Evolutionary conservation across 37 sponge, comb jelly and placozoan genomes (phyloP).

Genomic region (Oscarella lobularis): DNA sequence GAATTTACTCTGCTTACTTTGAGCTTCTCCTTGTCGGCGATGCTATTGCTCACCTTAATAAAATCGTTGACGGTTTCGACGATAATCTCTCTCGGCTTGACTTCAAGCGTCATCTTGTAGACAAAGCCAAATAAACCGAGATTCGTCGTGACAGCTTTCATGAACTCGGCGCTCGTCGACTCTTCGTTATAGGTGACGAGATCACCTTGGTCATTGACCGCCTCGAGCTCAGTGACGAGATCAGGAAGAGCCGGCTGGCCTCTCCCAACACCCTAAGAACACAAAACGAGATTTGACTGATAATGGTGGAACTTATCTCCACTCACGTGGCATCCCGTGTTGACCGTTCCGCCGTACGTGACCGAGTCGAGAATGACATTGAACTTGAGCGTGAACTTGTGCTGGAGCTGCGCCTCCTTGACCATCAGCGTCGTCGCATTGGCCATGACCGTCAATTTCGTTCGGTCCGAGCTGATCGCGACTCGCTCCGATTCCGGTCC

Average conservation of each 20-base stretch:
- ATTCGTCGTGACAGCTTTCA: background rate
- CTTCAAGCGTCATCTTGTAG: background rate
- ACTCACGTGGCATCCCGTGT: no score
- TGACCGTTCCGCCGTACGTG: no score
- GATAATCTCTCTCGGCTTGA: background rate
- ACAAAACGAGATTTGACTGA: no score
- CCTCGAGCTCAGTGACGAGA: background rate
- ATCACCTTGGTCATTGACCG: background rate
- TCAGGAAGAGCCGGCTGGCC: background rate
- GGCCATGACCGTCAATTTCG: no score
- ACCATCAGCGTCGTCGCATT: no score
- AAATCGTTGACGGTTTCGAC: background rate
- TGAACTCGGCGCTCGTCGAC: background rate
- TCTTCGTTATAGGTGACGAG: background rate
- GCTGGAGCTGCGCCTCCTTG: no score
- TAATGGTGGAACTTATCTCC: no score
- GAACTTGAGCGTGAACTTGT: no score
- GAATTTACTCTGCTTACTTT: background rate
- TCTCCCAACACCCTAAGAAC: slow-evolving; percentile 1
- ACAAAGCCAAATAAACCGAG: background rate
- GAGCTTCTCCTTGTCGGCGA: background rate
- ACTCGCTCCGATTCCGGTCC: no score
- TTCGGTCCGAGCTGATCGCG: no score
- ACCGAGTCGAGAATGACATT: no score
- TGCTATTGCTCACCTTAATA: background rate